A percentile compares a stretch with the other conserved stretches of the same genome.
Conservation (phyloP, 1,140 invertebrate genomes). For the Drosophila lacteicornis region DNA sequence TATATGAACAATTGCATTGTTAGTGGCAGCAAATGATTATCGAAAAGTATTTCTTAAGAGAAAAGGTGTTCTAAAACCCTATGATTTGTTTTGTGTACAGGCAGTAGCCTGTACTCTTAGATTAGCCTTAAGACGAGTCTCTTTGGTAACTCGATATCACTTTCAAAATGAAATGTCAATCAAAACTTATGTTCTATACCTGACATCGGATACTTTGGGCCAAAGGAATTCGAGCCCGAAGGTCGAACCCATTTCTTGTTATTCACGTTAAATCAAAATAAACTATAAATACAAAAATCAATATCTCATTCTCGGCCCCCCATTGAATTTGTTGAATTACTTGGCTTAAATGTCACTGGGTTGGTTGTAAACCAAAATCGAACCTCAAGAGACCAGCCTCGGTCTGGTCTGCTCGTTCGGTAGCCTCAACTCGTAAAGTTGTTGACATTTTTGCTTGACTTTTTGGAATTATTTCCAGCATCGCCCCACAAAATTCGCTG, state of each 20-base stretch:
- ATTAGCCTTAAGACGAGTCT: not conserved
- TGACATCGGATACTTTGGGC: constrained; percentile 33
- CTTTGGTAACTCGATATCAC: constrained; percentile 5
- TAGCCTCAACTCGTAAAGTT: constrained; percentile 24
- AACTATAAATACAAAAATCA: constrained; percentile 11
- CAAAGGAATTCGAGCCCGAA: constrained; percentile 15
- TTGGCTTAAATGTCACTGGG: constrained; percentile 44
- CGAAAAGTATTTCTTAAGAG: not conserved
- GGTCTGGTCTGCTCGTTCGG: not conserved
- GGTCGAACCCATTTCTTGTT: constrained; percentile 13
- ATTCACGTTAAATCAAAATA: not conserved
- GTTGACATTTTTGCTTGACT: constrained; percentile 80
- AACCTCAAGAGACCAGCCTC: constrained; percentile 9
- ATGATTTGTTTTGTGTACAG: constrained; percentile 15
- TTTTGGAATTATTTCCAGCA: constrained; percentile 66
- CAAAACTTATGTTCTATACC: constrained; percentile 9
- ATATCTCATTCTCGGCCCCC: constrained; percentile 30
- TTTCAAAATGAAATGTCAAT: constrained; percentile 3
- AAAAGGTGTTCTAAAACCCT: not conserved
- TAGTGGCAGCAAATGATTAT: not conserved
- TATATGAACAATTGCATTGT: not conserved
- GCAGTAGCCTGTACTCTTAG: not conserved
- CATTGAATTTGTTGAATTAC: constrained; percentile 27
- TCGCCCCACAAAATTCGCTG: constrained; percentile 38
- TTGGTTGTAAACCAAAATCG: constrained; percentile 35